Base-by-base conservation (phyloP, 2,888 invertebrate species). In the Alloplasta piceator region DNA sequence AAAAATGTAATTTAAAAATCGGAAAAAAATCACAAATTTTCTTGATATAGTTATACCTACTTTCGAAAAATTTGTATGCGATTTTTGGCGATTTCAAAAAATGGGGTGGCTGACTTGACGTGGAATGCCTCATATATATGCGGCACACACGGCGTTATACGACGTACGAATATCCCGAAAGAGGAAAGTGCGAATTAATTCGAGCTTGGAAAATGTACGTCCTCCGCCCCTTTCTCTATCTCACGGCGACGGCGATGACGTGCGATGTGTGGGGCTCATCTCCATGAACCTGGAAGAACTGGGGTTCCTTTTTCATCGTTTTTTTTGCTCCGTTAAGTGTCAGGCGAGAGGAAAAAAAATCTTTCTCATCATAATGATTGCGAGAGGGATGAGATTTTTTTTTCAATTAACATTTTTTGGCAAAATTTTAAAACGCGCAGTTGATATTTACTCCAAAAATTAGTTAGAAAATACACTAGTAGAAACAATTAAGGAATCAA, bases 111-210 rank as follows among this genome's bases (percentile, higher is more conserved):
- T n/a, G n/a, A n/a, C n/a, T n/a, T n/a, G n/a, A n/a, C n/a, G n/a
- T n/a, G n/a, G n/a, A n/a, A n/a, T n/a, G n/a, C n/a, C n/a, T n/a
- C n/a, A n/a, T 26, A 14, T 55, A 48, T 6, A 12, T 12, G 52
- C 16, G 14, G 4, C 43, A 43, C 14, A 52, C 14, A 52, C 6
- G 43, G 10, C 43, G 10, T 43, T 43, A 43, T 43, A 43, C 52
- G 14, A 1, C 63, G 67, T 52, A 60, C 60, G 50, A 50, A 66
- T 67, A 60, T 50, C 50, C 41, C 48, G 12, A 60, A 50, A n/a
- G 66, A 58, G 60, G 43, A 72, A 72, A 60, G 58, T 66, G 71
- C 16, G 43, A 72, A 72, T 78, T 66, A 72, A 71, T 72, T 78
- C 46, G n/a, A 66, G 55, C 61, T 38, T 10, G 41, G 50, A 55